A percentile compares a stretch with the other conserved stretches of the same genome.
phyloP scores from a whole-genome alignment of 2,888 invertebrate genomes.

The Heliconius cydno region DNA sequence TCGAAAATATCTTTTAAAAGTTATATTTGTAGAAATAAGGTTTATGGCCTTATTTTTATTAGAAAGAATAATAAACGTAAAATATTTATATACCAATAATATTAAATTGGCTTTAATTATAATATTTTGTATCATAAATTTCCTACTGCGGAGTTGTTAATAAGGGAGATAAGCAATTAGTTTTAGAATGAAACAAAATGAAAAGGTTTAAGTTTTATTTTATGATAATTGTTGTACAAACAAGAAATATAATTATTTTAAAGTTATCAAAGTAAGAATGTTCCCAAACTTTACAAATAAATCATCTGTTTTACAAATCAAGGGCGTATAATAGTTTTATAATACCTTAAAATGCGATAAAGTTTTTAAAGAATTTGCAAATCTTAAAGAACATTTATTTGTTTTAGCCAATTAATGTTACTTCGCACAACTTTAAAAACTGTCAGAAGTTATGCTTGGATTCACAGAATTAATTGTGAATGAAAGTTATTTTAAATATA shows the following conservation, averaged over 20 bases:
- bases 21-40: too few relatives aligned
- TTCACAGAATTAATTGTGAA: neutral
- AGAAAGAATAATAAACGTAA: neutral
- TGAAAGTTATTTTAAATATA: neutral
- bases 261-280: neutral
- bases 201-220: neutral
- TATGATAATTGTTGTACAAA: too few relatives aligned
- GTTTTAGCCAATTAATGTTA: conserved; percentile 61
- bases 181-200: neutral
- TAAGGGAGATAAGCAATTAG: neutral
- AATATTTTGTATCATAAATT: neutral
- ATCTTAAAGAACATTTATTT: conserved; percentile 54
- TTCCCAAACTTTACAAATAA: conserved; percentile 1
- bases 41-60: too few relatives aligned
- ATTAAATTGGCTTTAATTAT: neutral
- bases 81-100: neutral
- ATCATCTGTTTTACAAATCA: neutral
- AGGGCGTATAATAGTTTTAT: neutral
- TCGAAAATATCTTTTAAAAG: too few relatives aligned
- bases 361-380: neutral
- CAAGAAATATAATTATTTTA: neutral
- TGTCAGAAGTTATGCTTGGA: conserved; percentile 43
- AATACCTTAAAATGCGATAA: conserved; percentile 1
- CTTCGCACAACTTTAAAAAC: conserved; percentile 52
- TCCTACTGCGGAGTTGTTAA: neutral